These are phyloP conservation scores for Chelonia mydas DNA, from an alignment of 2,797 vertebrate genomes.

Conservation along the genomic window DNA sequence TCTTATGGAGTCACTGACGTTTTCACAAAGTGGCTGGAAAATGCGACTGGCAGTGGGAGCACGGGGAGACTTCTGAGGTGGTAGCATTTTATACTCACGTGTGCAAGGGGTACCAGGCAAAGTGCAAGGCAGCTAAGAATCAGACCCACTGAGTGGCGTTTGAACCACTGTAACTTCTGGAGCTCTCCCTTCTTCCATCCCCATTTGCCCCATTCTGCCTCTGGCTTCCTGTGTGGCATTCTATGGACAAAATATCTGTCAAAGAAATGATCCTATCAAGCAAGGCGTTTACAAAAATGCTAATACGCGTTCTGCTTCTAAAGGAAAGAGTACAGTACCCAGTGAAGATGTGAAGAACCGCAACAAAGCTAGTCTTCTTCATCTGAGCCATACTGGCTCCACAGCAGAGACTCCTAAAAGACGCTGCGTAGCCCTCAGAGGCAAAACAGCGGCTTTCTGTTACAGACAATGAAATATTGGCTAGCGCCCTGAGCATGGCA, in stretches of 20 bases:
- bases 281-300: background rate
- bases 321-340: background rate
- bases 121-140: background rate
- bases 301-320: background rate
- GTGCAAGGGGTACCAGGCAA: background rate
- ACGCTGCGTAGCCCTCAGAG: background rate
- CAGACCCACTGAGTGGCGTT: background rate
- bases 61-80: background rate
- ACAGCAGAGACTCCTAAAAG: background rate
- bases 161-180: background rate
- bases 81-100: background rate
- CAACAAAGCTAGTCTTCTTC: background rate
- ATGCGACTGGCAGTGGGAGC: background rate
- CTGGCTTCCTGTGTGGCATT: background rate
- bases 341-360: background rate
- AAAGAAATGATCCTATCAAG: background rate
- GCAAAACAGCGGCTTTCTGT: background rate
- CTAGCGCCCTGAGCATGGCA: background rate
- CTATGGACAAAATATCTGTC: background rate
- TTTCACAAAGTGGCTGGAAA: background rate
- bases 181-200: background rate
- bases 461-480: background rate
- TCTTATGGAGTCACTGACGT: background rate
- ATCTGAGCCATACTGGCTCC: background rate
- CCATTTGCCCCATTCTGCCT: background rate